A percentile compares a stretch with the other conserved stretches of the same genome.
Evolutionary conservation across 2,113 vertebrate species (phyloP).

Genomic region (Aramus guarauna): DNA sequence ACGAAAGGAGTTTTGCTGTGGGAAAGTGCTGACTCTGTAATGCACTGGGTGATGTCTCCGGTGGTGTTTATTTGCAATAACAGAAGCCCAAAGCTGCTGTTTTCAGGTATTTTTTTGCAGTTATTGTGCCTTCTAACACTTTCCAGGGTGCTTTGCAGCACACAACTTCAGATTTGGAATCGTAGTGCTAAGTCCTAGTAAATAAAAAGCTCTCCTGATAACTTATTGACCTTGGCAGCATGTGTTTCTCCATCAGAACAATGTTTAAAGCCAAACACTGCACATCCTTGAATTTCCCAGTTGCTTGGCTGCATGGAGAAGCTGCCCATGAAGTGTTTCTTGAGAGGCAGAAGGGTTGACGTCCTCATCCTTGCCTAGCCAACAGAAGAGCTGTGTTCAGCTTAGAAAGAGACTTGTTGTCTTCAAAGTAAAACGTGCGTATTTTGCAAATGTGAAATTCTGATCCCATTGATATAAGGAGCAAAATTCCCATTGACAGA

Average conservation of each 20-base stretch:
- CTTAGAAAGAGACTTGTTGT: rapidly evolving
- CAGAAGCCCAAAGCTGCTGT: neutral
- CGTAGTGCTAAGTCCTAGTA: neutral
- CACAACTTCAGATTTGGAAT: neutral
- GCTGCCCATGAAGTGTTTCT: neutral
- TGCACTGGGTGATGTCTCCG: neutral
- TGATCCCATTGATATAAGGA: neutral
- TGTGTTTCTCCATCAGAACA: neutral
- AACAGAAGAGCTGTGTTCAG: neutral
- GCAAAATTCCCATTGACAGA: neutral
- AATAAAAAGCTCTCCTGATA: neutral
- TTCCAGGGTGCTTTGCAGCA: neutral
- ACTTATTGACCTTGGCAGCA: neutral
- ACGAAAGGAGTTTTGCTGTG: neutral
- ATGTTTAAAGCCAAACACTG: neutral
- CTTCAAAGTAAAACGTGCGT: neutral
- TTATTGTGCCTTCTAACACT: neutral
- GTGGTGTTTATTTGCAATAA: neutral
- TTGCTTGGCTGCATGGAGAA: neutral
- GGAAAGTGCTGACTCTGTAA: neutral
- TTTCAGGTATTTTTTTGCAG: neutral
- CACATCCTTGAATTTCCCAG: neutral
- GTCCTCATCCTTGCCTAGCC: neutral
- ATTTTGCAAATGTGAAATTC: neutral
- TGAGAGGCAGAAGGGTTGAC: neutral